A percentile compares a stretch with the other conserved stretches of the same genome.
Evolutionary conservation across 2,113 vertebrate genomes (phyloP).

Genomic region (Entelurus aequoreus): DNA sequence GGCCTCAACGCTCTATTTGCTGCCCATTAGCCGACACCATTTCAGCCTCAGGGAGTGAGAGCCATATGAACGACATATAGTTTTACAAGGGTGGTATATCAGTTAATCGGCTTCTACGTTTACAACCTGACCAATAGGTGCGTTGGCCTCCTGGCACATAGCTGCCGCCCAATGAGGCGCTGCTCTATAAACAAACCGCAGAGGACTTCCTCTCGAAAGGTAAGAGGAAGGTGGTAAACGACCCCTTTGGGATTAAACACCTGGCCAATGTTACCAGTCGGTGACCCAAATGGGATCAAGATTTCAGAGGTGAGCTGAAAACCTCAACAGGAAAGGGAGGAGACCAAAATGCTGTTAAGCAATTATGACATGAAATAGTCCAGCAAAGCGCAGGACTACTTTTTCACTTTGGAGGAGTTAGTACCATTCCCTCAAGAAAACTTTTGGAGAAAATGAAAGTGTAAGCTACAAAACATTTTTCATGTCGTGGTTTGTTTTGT

Average conservation of each 20-base stretch:
- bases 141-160: conserved; percentile 22
- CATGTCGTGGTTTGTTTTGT: too few relatives aligned
- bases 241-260: conserved; percentile 39
- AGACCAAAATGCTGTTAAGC: conserved; percentile 8
- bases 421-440: conserved; percentile 10
- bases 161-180: conserved; percentile 33
- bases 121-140: conserved; percentile 26
- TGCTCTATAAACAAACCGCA: conserved; percentile 41
- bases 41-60: conserved; percentile 10
- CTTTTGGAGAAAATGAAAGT: conserved; percentile 2
- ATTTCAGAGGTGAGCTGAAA: conserved; percentile 11
- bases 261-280: conserved; percentile 27
- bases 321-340: not conserved
- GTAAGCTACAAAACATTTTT: not conserved
- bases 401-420: conserved; percentile 8
- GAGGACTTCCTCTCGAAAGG: conserved; percentile 26
- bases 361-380: conserved; percentile 10
- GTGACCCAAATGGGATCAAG: conserved; percentile 19
- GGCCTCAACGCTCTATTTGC: conserved; percentile 2
- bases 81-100: conserved; percentile 15
- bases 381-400: not conserved
- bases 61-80: conserved; percentile 5
- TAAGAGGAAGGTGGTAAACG: conserved; percentile 27
- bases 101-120: conserved; percentile 26
- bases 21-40: not conserved